Evolutionary conservation across 2,113 vertebrate species (phyloP).

Genomic region (Poeciliopsis retropinna): DNA sequence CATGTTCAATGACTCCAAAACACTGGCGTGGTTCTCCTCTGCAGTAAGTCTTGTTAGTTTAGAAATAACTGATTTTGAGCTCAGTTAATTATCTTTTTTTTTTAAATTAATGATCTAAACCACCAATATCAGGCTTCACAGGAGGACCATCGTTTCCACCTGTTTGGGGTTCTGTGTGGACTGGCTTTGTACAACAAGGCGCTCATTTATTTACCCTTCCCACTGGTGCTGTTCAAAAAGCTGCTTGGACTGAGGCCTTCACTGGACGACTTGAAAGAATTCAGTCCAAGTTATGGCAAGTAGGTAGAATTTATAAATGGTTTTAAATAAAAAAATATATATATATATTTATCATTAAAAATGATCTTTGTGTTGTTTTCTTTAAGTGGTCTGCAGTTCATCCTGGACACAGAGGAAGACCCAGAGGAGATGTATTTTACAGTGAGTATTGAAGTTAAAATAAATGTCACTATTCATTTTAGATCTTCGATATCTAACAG

Average conservation of each 20-base stretch:
- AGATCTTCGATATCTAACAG: too few relatives aligned
- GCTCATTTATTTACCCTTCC: conserved; percentile 73
- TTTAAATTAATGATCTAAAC: not conserved
- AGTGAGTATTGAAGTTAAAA: conserved; percentile 63
- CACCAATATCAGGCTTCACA: conserved; percentile 44
- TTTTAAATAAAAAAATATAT: not conserved
- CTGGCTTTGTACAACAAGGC: conserved; percentile 65
- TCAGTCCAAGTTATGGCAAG: conserved; percentile 54
- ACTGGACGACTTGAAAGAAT: conserved; percentile 74
- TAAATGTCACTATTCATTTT: not conserved
- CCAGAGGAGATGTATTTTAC: conserved; percentile 59
- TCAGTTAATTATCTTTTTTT: too few relatives aligned
- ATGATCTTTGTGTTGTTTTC: not conserved
- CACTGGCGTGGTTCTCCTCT: conserved; percentile 80
- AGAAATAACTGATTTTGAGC: too few relatives aligned
- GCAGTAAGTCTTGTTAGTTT: conserved; percentile 56
- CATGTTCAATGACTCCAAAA: conserved; percentile 62
- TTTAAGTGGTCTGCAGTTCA: conserved; percentile 71
- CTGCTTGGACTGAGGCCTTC: conserved; percentile 63
- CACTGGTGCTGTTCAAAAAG: conserved; percentile 80
- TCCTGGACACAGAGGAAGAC: conserved; percentile 66
- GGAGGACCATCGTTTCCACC: conserved; percentile 63
- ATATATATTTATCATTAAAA: not conserved
- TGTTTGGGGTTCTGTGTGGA: conserved; percentile 76
- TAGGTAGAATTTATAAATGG: conserved; percentile 38